Percentiles rank a stretch among this genome's conserved stretches.
phyloP scores from a whole-genome alignment of 2,888 invertebrate species.

The Archaeoteleia sp. region DNA sequence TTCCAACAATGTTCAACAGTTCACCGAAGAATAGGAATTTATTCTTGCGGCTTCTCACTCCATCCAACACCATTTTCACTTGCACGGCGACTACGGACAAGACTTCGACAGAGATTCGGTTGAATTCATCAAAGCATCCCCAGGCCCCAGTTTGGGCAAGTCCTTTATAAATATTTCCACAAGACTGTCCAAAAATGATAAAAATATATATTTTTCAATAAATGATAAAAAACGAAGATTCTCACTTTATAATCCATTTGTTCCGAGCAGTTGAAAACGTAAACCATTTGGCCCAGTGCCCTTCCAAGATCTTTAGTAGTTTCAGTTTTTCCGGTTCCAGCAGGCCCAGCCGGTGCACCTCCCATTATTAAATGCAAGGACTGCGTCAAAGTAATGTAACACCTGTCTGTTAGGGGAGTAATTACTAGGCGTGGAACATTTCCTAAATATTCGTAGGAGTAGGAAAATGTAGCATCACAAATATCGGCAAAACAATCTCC shows the following conservation, averaged over 20 bases:
- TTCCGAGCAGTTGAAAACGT: conserved; percentile 98
- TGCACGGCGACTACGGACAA: conserved; percentile 96
- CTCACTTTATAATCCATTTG: conserved; percentile 99
- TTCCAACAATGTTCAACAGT: conserved; percentile 82
- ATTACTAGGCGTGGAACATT: conserved; percentile 96
- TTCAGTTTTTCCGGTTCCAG: conserved; percentile 97
- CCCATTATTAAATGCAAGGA: conserved; percentile 97
- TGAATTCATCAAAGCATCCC: conserved; percentile 98
- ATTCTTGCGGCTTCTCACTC: conserved; percentile 87
- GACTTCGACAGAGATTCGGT: conserved; percentile 95
- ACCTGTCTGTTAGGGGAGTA: conserved; percentile 94
- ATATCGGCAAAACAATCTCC: conserved; percentile 96
- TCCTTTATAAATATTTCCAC: conserved; percentile 97
- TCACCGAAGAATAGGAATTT: conserved; percentile 91
- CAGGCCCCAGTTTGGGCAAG: conserved; percentile 95
- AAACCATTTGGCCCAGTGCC: conserved; percentile 97
- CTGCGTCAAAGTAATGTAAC: conserved; percentile 96
- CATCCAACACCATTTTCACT: conserved; percentile 90
- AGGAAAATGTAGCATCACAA: conserved; percentile 96
- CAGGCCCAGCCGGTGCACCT: conserved; percentile 95
- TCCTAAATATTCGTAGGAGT: conserved; percentile 96
- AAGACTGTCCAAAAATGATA: too few relatives aligned
- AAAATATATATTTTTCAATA: too few relatives aligned
- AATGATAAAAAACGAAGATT: too few relatives aligned
- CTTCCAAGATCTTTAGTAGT: conserved; percentile 97